Evolutionary conservation across 2,888 invertebrate genomes (phyloP).

Genomic region (Megastigmus dorsalis): DNA sequence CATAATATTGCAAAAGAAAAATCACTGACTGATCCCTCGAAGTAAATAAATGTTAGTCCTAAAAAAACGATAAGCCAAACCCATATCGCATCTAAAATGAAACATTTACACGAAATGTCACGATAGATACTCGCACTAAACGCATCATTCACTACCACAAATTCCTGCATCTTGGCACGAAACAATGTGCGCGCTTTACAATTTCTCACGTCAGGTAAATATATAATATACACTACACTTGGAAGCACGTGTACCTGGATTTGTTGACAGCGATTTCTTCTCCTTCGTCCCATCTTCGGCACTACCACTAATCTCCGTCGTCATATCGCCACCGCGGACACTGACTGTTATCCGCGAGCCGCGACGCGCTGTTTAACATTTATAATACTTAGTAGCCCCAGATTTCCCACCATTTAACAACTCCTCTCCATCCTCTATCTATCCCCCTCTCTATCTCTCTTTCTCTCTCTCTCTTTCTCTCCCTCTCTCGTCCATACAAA

Average conservation of each 20-base stretch:
- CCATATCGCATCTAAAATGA: neutral
- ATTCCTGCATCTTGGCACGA: neutral
- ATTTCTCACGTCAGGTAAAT: neutral
- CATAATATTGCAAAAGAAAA: no score
- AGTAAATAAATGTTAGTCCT: no score
- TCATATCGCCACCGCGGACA: slow-evolving; percentile 9
- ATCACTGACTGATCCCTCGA: no score
- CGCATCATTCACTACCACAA: no score
- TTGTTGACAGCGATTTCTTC: neutral
- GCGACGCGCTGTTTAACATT: slow-evolving; percentile 25
- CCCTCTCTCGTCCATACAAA: no score
- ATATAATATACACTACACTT: neutral
- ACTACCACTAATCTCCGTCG: neutral
- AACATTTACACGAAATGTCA: neutral
- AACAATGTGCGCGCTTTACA: neutral
- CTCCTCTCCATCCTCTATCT: neutral
- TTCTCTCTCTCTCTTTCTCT: no score
- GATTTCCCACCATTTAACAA: slow-evolving; percentile 3
- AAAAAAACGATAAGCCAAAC: no score
- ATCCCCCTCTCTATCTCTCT: neutral
- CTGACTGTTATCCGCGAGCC: neutral
- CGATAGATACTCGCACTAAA: no score
- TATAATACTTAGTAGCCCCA: slow-evolving; percentile 32
- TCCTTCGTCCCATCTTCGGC: slow-evolving; percentile 10
- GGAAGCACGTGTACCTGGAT: slow-evolving; percentile 5